Conservation (phyloP, 2,888 invertebrate genomes). For the Scaptodrosophila latifasciaeformis region DNA sequence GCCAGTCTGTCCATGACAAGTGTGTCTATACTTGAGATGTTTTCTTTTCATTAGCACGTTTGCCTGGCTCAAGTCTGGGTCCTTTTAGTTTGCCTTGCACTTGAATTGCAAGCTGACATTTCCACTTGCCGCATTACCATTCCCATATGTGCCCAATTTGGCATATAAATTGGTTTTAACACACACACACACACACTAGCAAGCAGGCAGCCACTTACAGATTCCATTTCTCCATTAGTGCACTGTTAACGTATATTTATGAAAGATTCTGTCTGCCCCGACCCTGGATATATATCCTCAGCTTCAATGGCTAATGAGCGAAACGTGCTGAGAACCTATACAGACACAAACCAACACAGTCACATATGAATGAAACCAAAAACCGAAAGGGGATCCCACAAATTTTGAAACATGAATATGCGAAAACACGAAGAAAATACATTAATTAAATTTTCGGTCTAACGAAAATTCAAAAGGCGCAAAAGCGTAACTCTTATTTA, state of each 20-base stretch:
- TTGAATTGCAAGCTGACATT: constrained; percentile 28
- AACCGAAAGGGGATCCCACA: no score
- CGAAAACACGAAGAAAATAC: constrained; percentile 66
- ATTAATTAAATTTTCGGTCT: constrained; percentile 59
- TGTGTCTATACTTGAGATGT: constrained; percentile 18
- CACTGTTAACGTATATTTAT: constrained; percentile 57
- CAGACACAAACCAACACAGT: constrained; percentile 25
- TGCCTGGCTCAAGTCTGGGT: constrained; percentile 3
- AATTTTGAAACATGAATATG: constrained; percentile 59
- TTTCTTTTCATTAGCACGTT: constrained; percentile 34
- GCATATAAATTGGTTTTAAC: no score
- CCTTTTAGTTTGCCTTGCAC: constrained; percentile 26
- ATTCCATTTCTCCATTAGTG: constrained; percentile 32
- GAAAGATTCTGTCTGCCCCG: constrained; percentile 29
- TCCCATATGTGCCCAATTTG: constrained; percentile 20
- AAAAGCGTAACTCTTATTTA: constrained; percentile 53
- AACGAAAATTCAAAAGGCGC: constrained; percentile 43
- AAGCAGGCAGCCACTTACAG: neutral
- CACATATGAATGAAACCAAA: constrained; percentile 33
- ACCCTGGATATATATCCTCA: no score
- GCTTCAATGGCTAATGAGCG: constrained; percentile 54
- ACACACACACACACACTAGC: constrained; percentile 46
- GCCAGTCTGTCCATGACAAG: no score
- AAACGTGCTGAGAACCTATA: constrained; percentile 56
- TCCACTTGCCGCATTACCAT: constrained; percentile 18